A percentile compares a stretch with the other conserved stretches of the same genome.
phyloP scores from a whole-genome alignment of 2,888 invertebrate genomes.

The Caenorhabditis panamensis region DNA sequence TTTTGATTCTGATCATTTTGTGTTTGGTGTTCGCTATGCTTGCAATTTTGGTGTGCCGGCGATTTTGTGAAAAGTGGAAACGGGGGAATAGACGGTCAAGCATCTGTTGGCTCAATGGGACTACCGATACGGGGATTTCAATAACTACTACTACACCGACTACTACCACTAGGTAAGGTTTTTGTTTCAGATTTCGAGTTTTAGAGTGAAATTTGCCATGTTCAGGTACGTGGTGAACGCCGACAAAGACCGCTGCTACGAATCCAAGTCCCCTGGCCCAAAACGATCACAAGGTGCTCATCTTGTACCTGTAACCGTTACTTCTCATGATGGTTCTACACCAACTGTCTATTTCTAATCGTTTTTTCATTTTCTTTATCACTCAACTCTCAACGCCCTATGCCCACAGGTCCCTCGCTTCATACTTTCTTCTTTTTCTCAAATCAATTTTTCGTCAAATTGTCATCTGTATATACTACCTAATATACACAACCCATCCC shows the following conservation, averaged over 20 bases:
- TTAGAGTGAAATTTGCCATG: background rate
- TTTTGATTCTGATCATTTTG: conserved; percentile 63
- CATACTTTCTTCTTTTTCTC: conserved; percentile 7
- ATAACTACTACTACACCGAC: conserved; percentile 70
- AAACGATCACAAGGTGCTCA: conserved; percentile 71
- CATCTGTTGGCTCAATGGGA: conserved; percentile 73
- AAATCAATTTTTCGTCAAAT: conserved; percentile 2
- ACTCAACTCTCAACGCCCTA: conserved; percentile 31
- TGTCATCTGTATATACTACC: conserved; percentile 50
- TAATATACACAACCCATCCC: conserved; percentile 12
- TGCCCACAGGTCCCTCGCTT: conserved; percentile 29
- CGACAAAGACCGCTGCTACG: conserved; percentile 65
- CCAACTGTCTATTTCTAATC: conserved; percentile 74
- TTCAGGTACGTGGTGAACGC: conserved; percentile 65
- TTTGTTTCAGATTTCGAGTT: background rate
- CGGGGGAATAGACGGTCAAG: conserved; percentile 60
- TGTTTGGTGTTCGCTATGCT: conserved; percentile 66
- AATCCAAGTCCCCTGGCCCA: conserved; percentile 68
- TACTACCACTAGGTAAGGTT: conserved; percentile 49
- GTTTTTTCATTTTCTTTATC: conserved; percentile 5
- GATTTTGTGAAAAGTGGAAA: conserved; percentile 68
- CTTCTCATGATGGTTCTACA: conserved; percentile 70
- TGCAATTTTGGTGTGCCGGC: conserved; percentile 62
- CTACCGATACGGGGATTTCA: conserved; percentile 70
- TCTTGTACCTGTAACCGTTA: conserved; percentile 74